A percentile compares a stretch with the other conserved stretches of the same genome.
Evolutionary conservation across 2,113 vertebrate species (phyloP).

Genomic region (Orthonyx spaldingii): DNA sequence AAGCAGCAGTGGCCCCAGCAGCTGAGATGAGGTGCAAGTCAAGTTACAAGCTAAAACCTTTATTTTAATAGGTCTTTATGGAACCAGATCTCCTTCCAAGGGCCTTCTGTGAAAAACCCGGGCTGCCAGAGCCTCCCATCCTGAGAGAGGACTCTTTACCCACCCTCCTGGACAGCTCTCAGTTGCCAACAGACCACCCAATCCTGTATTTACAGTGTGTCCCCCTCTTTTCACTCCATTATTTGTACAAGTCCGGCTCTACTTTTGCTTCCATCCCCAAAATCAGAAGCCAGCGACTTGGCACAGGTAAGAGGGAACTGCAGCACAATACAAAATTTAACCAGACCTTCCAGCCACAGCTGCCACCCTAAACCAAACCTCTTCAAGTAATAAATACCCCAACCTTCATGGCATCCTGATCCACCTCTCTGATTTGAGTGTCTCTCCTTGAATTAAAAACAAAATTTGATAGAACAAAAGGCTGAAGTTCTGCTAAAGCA

Average conservation of each 20-base stretch:
- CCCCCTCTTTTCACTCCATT: not conserved
- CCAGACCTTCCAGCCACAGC: not conserved
- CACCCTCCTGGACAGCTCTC: not conserved
- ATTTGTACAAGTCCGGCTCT: not conserved
- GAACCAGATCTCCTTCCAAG: too few relatives aligned
- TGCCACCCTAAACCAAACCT: not conserved
- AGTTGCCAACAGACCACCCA: too few relatives aligned
- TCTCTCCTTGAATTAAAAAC: not conserved
- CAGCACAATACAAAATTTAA: not conserved
- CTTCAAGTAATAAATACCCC: not conserved
- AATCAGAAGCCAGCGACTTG: not conserved
- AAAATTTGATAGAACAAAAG: not conserved
- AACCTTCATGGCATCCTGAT: not conserved
- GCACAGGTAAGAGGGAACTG: not conserved
- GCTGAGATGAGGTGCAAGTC: not conserved
- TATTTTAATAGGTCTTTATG: not conserved
- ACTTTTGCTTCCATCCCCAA: not conserved
- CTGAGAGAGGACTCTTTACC: rapidly evolving
- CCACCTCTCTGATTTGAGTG: not conserved
- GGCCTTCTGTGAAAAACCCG: not conserved
- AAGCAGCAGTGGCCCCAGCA: not conserved
- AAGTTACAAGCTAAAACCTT: not conserved
- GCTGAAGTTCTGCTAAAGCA: not conserved
- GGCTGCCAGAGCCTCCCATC: not conserved
- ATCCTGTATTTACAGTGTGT: rapidly evolving